Percentiles rank a stretch among this genome's conserved stretches.
These are phyloP conservation scores for Brachionus angularis DNA, from an alignment of 1,140 invertebrate species.

Conservation along the genomic window DNA sequence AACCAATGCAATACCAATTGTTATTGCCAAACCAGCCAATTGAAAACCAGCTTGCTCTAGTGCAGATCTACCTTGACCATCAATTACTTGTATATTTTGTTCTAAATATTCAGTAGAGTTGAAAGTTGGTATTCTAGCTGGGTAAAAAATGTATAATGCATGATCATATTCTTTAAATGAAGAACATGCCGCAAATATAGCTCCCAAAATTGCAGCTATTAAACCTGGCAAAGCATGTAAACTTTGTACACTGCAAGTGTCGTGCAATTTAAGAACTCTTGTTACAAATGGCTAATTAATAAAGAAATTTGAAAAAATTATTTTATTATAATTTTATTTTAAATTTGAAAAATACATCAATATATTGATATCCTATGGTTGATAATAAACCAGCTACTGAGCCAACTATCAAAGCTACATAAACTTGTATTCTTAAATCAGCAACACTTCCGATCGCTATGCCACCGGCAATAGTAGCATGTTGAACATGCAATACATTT, in stretches of 20 bases:
- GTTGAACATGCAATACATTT: conserved; percentile 58
- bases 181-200: conserved; percentile 70
- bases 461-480: conserved; percentile 62
- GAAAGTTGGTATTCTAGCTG: neutral
- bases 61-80: conserved; percentile 65
- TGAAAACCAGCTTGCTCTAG: conserved; percentile 73
- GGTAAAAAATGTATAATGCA: conserved; percentile 49
- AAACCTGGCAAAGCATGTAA: conserved; percentile 90
- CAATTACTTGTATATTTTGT: conserved; percentile 46
- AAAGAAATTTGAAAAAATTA: neutral
- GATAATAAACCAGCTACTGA: conserved; percentile 73
- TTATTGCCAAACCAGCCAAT: conserved; percentile 68
- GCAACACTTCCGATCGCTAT: conserved; percentile 64
- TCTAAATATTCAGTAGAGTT: neutral
- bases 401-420: conserved; percentile 77
- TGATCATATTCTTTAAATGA: conserved; percentile 60
- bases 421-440: conserved; percentile 77
- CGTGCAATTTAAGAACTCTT: conserved; percentile 68
- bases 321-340: neutral
- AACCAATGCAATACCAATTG: conserved; percentile 67
- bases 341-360: conserved; percentile 67
- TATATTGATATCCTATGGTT: conserved; percentile 74
- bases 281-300: conserved; percentile 14
- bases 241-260: conserved; percentile 92
- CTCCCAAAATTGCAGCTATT: conserved; percentile 72